Evolutionary conservation across 2,797 vertebrate genomes (phyloP), one percentile per base, ranked within the genome.

Genomic region (Galagoides demidoff): DNA sequence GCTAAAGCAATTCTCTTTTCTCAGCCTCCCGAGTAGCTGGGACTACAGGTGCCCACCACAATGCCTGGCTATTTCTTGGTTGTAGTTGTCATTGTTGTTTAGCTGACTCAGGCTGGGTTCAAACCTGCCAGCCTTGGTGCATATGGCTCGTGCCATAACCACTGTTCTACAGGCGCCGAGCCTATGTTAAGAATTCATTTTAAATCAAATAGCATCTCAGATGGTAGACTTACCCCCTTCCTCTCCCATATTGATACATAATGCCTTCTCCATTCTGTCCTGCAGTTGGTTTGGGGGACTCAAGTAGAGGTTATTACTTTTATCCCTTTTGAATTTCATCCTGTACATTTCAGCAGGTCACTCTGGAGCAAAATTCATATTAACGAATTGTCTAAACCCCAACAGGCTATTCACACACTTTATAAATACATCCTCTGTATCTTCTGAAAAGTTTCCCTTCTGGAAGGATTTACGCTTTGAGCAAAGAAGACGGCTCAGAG

Each of bases 241-340:
- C 22, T 20, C 29, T 4, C 20, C 43, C 2, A 1, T 13, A n/a
- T 34, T 4, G 43, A 29, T 23, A 7, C 0, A 0, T 31, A 1
- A 0, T 1, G 16, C 17, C 27, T 83, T 59, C 43, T 43, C 39
- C 43, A 0, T 25, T 12, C 49, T 31, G 0, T 19, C 79, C n/a
- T 25, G 31, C 14, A 7, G 27, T 27, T 83, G 64, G 7, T 49
- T 34, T 70, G 10, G 27, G 37, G 71, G 82, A 23, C 43, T 63
- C 23, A 13, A 2, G 17, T 20, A 79, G 45, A 39, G 45, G 22
- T 52, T 45, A 43, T 63, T 61, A 13, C n/a, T 12, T n/a, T 37
- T 22, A 19, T 16, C 3, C 7, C 20, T 12, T 85, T 25, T 57
- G 34, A 59, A 64, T 74, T 37, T 81, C n/a, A 59, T 39, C 23